phyloP scores from a whole-genome alignment of 2,888 invertebrate species.

The Charanyca ferruginea region DNA sequence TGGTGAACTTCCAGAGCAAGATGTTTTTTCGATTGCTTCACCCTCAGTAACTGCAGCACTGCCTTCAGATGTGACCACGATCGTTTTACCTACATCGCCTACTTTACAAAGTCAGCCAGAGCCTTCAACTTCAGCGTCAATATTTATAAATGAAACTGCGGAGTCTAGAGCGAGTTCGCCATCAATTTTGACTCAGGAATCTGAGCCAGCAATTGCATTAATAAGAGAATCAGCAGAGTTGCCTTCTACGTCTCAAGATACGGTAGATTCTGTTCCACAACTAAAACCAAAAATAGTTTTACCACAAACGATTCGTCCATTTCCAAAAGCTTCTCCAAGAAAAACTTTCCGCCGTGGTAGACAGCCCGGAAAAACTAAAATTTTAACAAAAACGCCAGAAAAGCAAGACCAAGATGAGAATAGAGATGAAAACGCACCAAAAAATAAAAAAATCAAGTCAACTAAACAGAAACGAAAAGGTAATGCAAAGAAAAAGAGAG shows the following conservation, averaged over 20 bases:
- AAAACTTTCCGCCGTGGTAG: constrained; percentile 11
- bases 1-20: constrained; percentile 11
- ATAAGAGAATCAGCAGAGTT: constrained; percentile 5
- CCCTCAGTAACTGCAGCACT: constrained; percentile 6
- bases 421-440: neutral
- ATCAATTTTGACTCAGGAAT: constrained; percentile 1
- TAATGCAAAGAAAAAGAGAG: constrained; percentile 3
- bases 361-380: constrained; percentile 25
- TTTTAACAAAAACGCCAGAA: constrained; percentile 15
- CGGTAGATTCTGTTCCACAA: constrained; percentile 4
- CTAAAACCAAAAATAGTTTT: constrained; percentile 15
- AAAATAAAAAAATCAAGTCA: too few relatives aligned
- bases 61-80: constrained; percentile 1
- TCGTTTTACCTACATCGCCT: neutral
- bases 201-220: constrained; percentile 6
- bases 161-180: neutral
- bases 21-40: constrained; percentile 1
- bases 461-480: constrained; percentile 17
- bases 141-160: constrained; percentile 1
- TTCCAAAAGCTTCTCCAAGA: constrained; percentile 34
- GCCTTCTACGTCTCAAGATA: neutral
- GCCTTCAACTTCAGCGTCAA: constrained; percentile 5
- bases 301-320: constrained; percentile 27
- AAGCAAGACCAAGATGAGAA: constrained; percentile 12
- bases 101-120: constrained; percentile 3